phyloP scores from a whole-genome alignment of 2,888 invertebrate genomes.

The Keiferia lycopersicella region DNA sequence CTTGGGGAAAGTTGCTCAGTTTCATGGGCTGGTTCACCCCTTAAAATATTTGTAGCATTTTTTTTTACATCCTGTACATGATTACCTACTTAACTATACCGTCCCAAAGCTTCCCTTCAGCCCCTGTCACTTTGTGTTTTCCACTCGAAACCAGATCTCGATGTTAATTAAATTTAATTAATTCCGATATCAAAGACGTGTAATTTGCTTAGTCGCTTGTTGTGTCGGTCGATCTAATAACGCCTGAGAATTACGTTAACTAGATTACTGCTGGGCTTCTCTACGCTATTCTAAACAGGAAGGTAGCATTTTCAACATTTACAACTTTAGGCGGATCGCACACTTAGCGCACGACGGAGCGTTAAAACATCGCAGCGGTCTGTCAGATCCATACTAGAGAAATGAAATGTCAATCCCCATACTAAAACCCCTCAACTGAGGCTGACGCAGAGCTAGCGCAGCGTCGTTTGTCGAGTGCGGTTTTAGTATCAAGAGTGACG shows the following conservation, averaged over 20 bases:
- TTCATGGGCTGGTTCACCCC: no score
- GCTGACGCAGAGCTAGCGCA: no score
- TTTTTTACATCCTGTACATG: neutral
- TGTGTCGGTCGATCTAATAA: constrained; percentile 7
- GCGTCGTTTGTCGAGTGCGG: no score
- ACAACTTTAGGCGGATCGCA: neutral
- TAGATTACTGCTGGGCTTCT: neutral
- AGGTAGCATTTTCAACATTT: neutral
- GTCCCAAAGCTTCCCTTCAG: neutral
- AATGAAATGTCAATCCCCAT: no score
- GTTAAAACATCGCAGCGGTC: no score
- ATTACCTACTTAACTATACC: neutral
- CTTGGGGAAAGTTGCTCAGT: no score
- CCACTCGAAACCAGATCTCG: neutral
- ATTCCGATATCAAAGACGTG: constrained; percentile 15
- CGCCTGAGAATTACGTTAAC: neutral
- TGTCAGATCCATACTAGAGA: no score
- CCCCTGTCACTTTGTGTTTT: constrained; percentile 9
- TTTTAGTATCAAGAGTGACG: no score
- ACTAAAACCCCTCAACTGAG: no score
- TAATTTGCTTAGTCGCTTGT: neutral
- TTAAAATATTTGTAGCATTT: no score
- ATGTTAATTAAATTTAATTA: constrained; percentile 13
- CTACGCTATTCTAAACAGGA: neutral
- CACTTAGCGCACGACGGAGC: no score